Conservation (phyloP, 2,888 invertebrate genomes). For the Heliothis peltigera region DNA sequence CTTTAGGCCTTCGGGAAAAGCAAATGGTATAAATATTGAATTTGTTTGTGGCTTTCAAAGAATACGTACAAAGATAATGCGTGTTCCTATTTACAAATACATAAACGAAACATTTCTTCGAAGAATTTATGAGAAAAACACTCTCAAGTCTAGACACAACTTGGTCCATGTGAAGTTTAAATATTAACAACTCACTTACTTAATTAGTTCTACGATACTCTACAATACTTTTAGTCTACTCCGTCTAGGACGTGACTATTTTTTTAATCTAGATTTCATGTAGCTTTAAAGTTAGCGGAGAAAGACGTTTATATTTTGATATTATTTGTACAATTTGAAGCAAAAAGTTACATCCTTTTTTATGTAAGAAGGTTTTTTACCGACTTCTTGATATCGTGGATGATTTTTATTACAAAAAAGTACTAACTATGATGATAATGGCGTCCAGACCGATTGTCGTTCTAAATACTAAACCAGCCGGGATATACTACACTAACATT, state of each 20-base stretch:
- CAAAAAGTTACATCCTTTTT: neutral
- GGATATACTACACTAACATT: too few species aligned
- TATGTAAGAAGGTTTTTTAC: too few species aligned
- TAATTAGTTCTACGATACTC: conserved; percentile 48
- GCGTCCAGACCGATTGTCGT: too few species aligned
- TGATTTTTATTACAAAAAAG: too few species aligned
- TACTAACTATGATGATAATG: too few species aligned
- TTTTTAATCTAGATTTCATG: conserved; percentile 40
- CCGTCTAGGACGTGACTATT: conserved; percentile 44
- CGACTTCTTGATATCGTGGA: too few species aligned
- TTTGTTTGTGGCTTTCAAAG: conserved; percentile 27
- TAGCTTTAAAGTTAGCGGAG: conserved; percentile 13
- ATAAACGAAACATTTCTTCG: neutral
- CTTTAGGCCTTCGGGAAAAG: conserved; percentile 19
- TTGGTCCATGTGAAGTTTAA: conserved; percentile 29
- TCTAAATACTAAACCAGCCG: too few species aligned
- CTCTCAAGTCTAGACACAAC: neutral
- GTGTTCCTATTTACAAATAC: neutral
- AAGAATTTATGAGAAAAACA: too few species aligned
- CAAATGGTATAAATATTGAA: conserved; percentile 23
- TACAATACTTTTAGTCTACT: conserved; percentile 31
- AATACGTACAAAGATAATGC: neutral
- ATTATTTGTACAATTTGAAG: neutral
- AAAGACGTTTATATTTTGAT: neutral
- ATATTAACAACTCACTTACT: conserved; percentile 33